Evolutionary conservation across 2,113 vertebrate species (phyloP).

Genomic region (Corvus cornix): DNA sequence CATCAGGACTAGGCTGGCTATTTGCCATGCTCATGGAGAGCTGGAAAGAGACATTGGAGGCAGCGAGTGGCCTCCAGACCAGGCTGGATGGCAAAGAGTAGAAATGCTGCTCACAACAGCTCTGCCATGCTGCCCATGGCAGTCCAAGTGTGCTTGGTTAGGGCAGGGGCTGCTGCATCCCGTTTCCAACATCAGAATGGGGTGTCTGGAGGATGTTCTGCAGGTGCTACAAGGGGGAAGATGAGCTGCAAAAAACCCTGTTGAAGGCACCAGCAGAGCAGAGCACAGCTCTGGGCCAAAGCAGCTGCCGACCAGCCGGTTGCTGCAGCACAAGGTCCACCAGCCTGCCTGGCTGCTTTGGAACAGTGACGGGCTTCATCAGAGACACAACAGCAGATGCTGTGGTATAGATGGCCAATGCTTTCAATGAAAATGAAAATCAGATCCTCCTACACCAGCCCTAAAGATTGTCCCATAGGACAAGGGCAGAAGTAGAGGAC

Average conservation of each 20-base stretch:
- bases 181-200: fast-evolving
- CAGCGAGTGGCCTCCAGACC: not conserved
- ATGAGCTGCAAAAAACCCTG: not conserved
- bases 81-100: not conserved
- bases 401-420: not conserved
- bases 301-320: not conserved
- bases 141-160: not conserved
- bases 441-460: not conserved
- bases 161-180: fast-evolving
- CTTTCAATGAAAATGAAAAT: not conserved
- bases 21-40: not conserved
- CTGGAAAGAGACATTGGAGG: not conserved
- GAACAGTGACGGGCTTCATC: not conserved
- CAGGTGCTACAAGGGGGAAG: fast-evolving
- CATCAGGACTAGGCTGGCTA: not conserved
- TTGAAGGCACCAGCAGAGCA: not conserved
- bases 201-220: fast-evolving
- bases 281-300: fast-evolving
- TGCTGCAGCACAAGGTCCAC: not conserved
- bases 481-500: not conserved
- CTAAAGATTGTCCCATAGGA: not conserved
- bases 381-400: not conserved
- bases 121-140: not conserved
- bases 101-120: not conserved
- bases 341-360: not conserved